Percentiles rank a stretch among this genome's conserved stretches.
phyloP scores from a whole-genome alignment of 2,888 invertebrate genomes.

The Agonopterix heracliana region DNA sequence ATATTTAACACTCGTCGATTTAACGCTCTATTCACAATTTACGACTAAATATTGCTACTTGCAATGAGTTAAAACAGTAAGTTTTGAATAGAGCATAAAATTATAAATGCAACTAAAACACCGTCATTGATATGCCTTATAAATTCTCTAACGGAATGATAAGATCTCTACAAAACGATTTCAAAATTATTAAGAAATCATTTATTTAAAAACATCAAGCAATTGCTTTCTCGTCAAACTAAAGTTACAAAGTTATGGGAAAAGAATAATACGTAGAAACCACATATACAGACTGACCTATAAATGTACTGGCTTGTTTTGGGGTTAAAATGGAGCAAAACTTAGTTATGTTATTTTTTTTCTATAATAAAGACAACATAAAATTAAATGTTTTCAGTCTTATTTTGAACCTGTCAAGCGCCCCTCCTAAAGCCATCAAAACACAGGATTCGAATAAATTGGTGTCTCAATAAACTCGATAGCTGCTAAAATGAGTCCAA shows the following conservation, averaged over 20 bases:
- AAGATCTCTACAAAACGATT: conserved; percentile 29
- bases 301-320: too few relatives aligned
- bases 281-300: too few relatives aligned
- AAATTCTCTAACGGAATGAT: conserved; percentile 58
- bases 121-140: conserved; percentile 57
- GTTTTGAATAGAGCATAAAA: conserved; percentile 43
- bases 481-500: too few relatives aligned
- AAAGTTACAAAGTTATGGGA: too few relatives aligned
- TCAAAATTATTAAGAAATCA: conserved; percentile 21
- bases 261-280: too few relatives aligned
- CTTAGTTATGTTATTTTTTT: too few relatives aligned
- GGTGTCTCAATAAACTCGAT: too few relatives aligned
- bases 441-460: too few relatives aligned
- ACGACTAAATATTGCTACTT: background rate
- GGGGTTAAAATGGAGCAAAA: background rate
- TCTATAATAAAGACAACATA: background rate
- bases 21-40: conserved; percentile 35
- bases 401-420: conserved; percentile 19
- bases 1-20: conserved; percentile 32
- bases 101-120: conserved; percentile 44
- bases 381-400: conserved; percentile 21
- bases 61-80: background rate
- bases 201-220: conserved; percentile 40
- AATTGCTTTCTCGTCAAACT: conserved; percentile 14
- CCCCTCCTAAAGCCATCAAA: conserved; percentile 1